A percentile compares a stretch with the other conserved stretches of the same genome.
phyloP scores from a whole-genome alignment of 2,888 invertebrate genomes.

The Apamea monoglypha region DNA sequence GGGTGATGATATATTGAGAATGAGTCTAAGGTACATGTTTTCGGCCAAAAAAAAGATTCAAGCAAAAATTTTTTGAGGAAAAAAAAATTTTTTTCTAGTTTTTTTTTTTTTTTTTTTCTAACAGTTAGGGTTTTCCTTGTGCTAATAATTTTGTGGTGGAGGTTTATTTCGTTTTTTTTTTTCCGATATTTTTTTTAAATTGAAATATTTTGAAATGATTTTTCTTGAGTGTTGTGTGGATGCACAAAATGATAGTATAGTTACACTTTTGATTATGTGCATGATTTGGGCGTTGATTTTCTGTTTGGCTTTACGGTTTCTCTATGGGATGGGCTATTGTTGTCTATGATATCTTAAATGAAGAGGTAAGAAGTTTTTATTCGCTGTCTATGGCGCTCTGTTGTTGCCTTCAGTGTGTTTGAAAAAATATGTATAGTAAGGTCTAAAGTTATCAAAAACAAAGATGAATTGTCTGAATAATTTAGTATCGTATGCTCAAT shows the following conservation, averaged over 20 bases:
- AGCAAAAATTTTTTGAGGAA: constrained; percentile 54
- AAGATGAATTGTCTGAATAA: background rate
- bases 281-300: constrained; percentile 66
- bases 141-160: constrained; percentile 66
- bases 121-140: constrained; percentile 62
- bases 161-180: constrained; percentile 41
- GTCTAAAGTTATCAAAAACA: constrained; percentile 39
- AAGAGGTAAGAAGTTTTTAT: constrained; percentile 56
- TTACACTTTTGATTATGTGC: constrained; percentile 64
- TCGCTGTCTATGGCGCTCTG: constrained; percentile 63
- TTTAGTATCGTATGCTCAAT: background rate
- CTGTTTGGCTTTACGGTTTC: constrained; percentile 63
- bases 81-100: constrained; percentile 39
- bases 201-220: constrained; percentile 22
- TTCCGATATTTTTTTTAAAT: background rate
- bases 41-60: constrained; percentile 54
- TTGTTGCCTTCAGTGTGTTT: constrained; percentile 64
- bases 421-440: constrained; percentile 3
- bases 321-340: constrained; percentile 45
- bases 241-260: constrained; percentile 66
- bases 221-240: constrained; percentile 62
- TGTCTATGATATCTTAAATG: constrained; percentile 40
- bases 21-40: constrained; percentile 92
- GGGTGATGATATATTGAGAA: constrained; percentile 94
- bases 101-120: constrained; percentile 56